Base-by-base conservation (phyloP, 2,888 invertebrate genomes). In the Branchipolynoe longqiensis region DNA sequence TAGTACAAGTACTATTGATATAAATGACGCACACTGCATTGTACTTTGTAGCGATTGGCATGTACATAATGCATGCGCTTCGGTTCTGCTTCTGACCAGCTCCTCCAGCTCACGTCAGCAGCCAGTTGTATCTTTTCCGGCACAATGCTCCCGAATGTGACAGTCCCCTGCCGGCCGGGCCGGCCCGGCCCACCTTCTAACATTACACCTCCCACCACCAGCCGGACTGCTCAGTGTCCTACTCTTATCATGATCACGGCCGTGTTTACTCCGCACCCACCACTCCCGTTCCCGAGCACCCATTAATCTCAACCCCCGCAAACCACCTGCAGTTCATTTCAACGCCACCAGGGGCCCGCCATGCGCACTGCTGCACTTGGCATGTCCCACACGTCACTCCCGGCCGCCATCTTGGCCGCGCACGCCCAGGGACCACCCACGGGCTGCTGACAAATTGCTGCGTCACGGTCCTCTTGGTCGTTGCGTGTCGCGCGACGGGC, bases 301-400 rank as follows among this genome's bases (percentile, higher is more conserved):
- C n/a, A n/a, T n/a, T n/a, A n/a, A n/a, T n/a, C n/a, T 78, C 12
- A 48, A 78, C 48, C 78, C 54, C 48, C 54, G 78, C 31, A 0
- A 78, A 78, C 78, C 78, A 78, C 78, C 78, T 78, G 78, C 33
- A 78, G 54, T 48, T 48, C 78, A 78, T 78, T 78, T 78, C 78
- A 78, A 78, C 78, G 78, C 78, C 41, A 33, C 41, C 18, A 78
- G 78, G 31, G 48, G 48, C 78, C 38, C 73, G 41, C 38, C 38
- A 22, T 36, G 31, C 62, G 18, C 73, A n/a, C n/a, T n/a, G n/a
- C n/a, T 62, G 62, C 62, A 22, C 12, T n/a, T 18, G 62, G 12
- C n/a, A n/a, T 40, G 31, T 1, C 25, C 18, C 41, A 78, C 12
- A 78, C 41, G 78, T 78, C 78, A 69, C 78, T 25, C n/a, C 48